phyloP scores from a whole-genome alignment of 1,140 invertebrate genomes.

The Medauroidea extradentata region DNA sequence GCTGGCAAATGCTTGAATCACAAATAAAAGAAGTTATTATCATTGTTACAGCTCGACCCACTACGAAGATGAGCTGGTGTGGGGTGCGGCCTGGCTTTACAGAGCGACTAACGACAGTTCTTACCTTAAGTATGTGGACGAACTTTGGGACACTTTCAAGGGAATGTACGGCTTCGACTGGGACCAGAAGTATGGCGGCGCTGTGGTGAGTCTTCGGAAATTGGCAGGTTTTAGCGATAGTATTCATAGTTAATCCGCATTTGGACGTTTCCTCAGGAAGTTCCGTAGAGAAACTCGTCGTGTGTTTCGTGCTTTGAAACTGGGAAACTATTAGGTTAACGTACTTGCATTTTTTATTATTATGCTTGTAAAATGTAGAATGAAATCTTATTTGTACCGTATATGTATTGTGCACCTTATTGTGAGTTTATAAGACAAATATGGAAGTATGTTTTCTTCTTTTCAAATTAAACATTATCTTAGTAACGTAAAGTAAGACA shows the following conservation, averaged over 20 bases:
- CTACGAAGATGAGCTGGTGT: constrained; percentile 58
- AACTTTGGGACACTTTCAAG: constrained; percentile 48
- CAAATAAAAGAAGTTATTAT: too few relatives aligned
- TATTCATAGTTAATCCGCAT: neutral
- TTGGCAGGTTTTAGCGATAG: neutral
- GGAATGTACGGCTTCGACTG: constrained; percentile 52
- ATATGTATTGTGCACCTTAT: too few relatives aligned
- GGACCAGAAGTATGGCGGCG: constrained; percentile 55
- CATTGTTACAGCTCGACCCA: constrained; percentile 45
- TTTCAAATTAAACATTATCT: too few relatives aligned
- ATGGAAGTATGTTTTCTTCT: too few relatives aligned
- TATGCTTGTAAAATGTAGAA: neutral
- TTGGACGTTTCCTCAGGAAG: neutral
- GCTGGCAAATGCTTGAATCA: too few relatives aligned
- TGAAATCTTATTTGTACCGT: neutral
- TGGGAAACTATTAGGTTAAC: neutral
- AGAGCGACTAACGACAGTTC: constrained; percentile 50
- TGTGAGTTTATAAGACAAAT: too few relatives aligned
- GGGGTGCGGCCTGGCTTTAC: constrained; percentile 59
- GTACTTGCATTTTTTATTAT: neutral
- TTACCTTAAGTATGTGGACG: constrained; percentile 51
- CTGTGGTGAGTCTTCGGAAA: constrained; percentile 41
- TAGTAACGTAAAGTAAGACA: too few relatives aligned
- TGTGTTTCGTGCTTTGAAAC: neutral
- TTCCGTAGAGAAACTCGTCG: neutral